A percentile compares a stretch with the other conserved stretches of the same genome.
These are phyloP conservation scores for Halotydeus destructor DNA, from an alignment of 1,140 invertebrate species.

Conservation along the genomic window DNA sequence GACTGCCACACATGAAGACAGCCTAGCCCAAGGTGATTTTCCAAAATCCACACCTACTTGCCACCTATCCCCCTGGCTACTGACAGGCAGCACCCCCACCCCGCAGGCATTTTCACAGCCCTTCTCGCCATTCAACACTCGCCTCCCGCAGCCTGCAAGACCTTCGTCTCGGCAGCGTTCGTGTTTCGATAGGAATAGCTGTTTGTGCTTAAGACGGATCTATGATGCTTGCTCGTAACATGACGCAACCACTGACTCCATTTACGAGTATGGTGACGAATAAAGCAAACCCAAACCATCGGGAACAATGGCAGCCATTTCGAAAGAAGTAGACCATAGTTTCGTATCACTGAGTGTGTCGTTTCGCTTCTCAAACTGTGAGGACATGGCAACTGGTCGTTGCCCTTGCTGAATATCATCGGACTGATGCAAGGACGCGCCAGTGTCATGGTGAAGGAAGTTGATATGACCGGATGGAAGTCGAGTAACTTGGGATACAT, in stretches of 20 bases:
- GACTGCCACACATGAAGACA: slow-evolving; percentile 98
- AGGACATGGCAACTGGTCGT: slow-evolving; percentile 90
- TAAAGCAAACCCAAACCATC: slow-evolving; percentile 96
- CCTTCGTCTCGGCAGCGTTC: slow-evolving; percentile 95
- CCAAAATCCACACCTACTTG: slow-evolving; percentile 98
- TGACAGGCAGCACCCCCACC: slow-evolving; percentile 83
- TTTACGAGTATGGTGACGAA: slow-evolving; percentile 92
- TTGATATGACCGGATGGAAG: slow-evolving; percentile 90
- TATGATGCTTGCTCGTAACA: slow-evolving; percentile 65
- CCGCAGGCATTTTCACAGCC: slow-evolving; percentile 95
- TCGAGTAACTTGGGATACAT: slow-evolving; percentile 99
- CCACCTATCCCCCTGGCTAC: slow-evolving; percentile 98
- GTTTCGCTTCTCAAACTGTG: slow-evolving; percentile 88
- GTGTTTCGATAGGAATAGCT: slow-evolving; percentile 99
- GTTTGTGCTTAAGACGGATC: slow-evolving; percentile 85
- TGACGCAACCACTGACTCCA: slow-evolving; percentile 86
- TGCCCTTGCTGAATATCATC: slow-evolving; percentile 95
- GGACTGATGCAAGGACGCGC: slow-evolving; percentile 84
- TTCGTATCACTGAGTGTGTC: slow-evolving; percentile 91
- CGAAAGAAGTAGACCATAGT: slow-evolving; percentile 91
- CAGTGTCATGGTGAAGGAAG: slow-evolving; percentile 94
- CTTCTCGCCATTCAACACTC: slow-evolving; percentile 94
- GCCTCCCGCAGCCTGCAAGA: too few relatives aligned
- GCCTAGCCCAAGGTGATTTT: slow-evolving; percentile 85
- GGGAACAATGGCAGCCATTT: slow-evolving; percentile 58